Evolutionary conservation across 2,888 invertebrate species (phyloP).

Genomic region (Ormyrus thymus): DNA sequence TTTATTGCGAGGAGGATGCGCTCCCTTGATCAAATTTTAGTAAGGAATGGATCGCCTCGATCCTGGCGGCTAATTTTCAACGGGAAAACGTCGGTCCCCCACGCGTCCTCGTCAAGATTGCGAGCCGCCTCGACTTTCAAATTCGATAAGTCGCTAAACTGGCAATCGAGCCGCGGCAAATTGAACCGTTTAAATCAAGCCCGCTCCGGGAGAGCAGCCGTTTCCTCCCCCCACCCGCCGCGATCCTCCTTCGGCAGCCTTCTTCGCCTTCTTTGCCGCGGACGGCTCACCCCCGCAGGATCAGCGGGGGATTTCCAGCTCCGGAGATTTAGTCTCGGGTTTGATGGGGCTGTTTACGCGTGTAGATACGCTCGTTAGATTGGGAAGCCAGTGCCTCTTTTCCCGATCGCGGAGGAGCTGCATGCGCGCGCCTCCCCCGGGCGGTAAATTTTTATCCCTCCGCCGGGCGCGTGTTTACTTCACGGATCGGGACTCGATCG

Average conservation of each 20-base stretch:
- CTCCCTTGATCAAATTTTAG: too few species aligned
- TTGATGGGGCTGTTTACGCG: constrained; percentile 71
- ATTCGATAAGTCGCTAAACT: constrained; percentile 39
- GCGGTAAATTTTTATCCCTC: constrained; percentile 14
- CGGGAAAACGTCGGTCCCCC: too few species aligned
- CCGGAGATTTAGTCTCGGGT: constrained; percentile 69
- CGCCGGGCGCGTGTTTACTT: not conserved
- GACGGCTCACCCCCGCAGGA: constrained; percentile 36
- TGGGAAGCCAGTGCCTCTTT: constrained; percentile 60
- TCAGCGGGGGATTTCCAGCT: constrained; percentile 62
- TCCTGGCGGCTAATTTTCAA: too few species aligned
- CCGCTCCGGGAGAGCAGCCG: constrained; percentile 2
- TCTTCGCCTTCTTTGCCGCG: constrained; percentile 34
- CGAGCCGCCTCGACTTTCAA: constrained; percentile 23
- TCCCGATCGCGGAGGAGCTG: too few species aligned
- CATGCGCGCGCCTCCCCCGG: too few species aligned
- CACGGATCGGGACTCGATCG: too few species aligned
- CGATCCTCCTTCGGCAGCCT: constrained; percentile 20
- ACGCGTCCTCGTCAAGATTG: too few species aligned
- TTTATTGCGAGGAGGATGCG: too few species aligned
- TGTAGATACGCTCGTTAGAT: constrained; percentile 72
- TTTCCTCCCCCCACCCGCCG: not conserved
- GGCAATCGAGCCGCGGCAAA: constrained; percentile 30
- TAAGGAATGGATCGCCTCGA: too few species aligned
- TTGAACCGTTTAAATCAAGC: constrained; percentile 57